Evolutionary conservation across 2,113 vertebrate genomes (phyloP).

Genomic region (Carlito syrichta): DNA sequence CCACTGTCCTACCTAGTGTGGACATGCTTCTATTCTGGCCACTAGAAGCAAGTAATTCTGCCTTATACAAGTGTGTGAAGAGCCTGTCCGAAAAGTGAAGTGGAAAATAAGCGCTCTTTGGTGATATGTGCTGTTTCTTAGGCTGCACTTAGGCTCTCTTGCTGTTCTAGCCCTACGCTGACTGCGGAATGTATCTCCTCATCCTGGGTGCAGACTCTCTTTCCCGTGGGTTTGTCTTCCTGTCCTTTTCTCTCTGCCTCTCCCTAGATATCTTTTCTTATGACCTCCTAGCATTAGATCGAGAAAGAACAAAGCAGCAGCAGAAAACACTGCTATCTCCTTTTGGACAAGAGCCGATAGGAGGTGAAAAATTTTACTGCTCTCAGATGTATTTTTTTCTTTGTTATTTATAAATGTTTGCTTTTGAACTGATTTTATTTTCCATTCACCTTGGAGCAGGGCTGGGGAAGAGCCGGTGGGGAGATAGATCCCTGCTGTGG

Average conservation of each 20-base stretch:
- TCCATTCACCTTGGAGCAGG: rapidly evolving
- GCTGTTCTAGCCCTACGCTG: background rate
- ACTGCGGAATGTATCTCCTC: background rate
- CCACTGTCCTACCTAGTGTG: rapidly evolving
- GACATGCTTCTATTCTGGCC: background rate
- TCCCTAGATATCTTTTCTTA: background rate
- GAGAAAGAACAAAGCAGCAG: background rate
- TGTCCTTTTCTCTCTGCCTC: too few relatives aligned
- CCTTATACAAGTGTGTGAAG: too few relatives aligned
- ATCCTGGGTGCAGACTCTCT: background rate
- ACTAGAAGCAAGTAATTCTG: background rate
- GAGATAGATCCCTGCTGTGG: background rate
- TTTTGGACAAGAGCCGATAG: background rate
- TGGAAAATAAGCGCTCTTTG: background rate
- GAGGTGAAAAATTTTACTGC: background rate
- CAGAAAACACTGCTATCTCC: background rate
- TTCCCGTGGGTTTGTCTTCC: background rate
- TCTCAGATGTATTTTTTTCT: background rate
- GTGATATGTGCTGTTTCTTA: background rate
- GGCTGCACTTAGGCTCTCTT: too few relatives aligned
- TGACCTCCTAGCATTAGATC: background rate
- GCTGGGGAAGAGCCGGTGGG: background rate
- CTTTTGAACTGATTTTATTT: conserved; percentile 10
- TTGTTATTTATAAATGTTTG: background rate
- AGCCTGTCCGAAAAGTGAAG: background rate